Evolutionary conservation across 2,888 invertebrate genomes (phyloP), one percentile per base, ranked within the genome.

Genomic region (Gasteruption jaculator): DNA sequence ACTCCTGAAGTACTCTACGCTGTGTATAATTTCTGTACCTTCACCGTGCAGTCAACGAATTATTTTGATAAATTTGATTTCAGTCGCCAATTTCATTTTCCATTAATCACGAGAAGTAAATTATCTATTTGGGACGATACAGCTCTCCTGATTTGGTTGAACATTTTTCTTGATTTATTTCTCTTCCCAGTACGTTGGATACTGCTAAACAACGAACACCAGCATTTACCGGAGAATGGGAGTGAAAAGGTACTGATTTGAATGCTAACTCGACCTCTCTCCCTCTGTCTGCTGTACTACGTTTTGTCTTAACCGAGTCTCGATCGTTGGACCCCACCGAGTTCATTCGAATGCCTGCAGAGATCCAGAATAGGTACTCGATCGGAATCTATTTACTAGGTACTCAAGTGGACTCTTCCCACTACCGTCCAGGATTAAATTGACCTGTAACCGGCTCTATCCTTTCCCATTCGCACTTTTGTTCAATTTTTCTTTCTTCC

Each of bases 331-430:
- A 27, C 6, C 14, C n/a, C n/a, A n/a, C n/a, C n/a, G n/a, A n/a
- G n/a, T n/a, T n/a, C n/a, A 48, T 37, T 49, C 45, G 53, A 56
- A 53, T 53, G 55, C 48, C 57, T 52, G 55, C 45, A 40, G 49
- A 44, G 50, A 53, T 53, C 52, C 46, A 45, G 48, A 46, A 50
- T 52, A 48, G 49, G 51, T 52, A 43, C 51, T 54, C 55, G 57
- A 57, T 57, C 50, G 59, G 49, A 57, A 56, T 59, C 56, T 58
- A 61, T 61, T 60, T 61, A 56, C 54, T 45, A 45, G 56, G 46
- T 52, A 49, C 56, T 60, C 57, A 57, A 58, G 53, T 58, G 57
- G 56, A 57, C 57, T 56, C 49, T n/a, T n/a, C n/a, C 50, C 53
- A 58, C 56, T 56, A 56, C 55, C 53, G 52, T 46, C 49, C 51